Evolutionary conservation across 2,888 invertebrate species (phyloP).

Genomic region (Drosophila nr. perissopoda): DNA sequence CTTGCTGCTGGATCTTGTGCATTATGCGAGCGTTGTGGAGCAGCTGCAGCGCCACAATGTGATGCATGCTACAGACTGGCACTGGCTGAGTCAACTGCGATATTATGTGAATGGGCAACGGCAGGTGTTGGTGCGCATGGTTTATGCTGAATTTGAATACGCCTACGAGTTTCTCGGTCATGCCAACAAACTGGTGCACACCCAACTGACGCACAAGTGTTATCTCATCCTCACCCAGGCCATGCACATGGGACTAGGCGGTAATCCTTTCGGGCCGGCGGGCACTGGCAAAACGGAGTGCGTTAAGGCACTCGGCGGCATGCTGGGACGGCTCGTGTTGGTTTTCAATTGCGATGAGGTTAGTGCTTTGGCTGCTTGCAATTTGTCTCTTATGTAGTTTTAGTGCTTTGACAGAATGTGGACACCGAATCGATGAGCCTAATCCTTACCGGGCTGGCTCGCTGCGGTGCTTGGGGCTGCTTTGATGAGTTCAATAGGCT

Average conservation of each 20-base stretch:
- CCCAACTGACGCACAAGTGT: conserved; percentile 98
- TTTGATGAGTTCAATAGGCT: conserved; percentile 99
- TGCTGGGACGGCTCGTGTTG: conserved; percentile 96
- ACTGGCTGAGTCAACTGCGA: conserved; percentile 97
- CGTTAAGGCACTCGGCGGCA: conserved; percentile 96
- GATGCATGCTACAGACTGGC: conserved; percentile 91
- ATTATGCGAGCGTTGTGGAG: conserved; percentile 93
- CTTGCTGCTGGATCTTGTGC: conserved; percentile 96
- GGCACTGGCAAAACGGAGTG: conserved; percentile 99
- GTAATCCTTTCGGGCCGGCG: conserved; percentile 99
- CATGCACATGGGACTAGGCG: conserved; percentile 97
- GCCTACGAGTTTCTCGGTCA: conserved; percentile 99
- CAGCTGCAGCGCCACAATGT: conserved; percentile 90
- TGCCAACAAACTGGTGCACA: conserved; percentile 96
- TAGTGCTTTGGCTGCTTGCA: conserved; percentile 46
- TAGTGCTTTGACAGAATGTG: conserved; percentile 89
- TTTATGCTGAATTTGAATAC: conserved; percentile 96
- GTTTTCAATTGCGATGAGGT: conserved; percentile 99
- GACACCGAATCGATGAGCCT: conserved; percentile 97
- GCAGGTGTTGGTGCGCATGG: conserved; percentile 89
- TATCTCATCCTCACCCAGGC: conserved; percentile 98
- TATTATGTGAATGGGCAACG: conserved; percentile 87
- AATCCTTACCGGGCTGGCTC: conserved; percentile 96
- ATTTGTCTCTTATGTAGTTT: conserved; percentile 62
- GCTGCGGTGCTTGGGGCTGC: conserved; percentile 99